Evolutionary conservation across 2,113 vertebrate species (phyloP), one percentile per base, ranked within the genome.

Genomic region (Melanerpes aurifrons): DNA sequence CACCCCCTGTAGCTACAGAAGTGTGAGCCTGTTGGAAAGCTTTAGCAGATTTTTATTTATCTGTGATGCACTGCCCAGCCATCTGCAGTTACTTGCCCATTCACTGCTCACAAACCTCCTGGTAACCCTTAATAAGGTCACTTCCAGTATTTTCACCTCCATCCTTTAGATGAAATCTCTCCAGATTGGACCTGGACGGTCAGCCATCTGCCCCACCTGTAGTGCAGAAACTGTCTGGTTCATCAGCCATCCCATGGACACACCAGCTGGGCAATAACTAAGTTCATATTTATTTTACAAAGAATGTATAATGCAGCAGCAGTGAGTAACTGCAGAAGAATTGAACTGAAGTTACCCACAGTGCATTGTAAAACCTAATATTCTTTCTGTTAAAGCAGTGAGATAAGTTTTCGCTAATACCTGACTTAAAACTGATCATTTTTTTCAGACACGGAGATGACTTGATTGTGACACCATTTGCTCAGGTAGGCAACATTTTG

Each of bases 401-500:
- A 48, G 31, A 58, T 57, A 67, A 74, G 26, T 80, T 81, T 50
- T 48, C 40, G 22, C 5, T 64, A 69, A 35, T 72, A 48, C 56
- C 95, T 97, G 93, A 97, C 70, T 56, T 29, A 26, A 15, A 74
- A 68, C 58, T 96, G 24, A 94, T 97, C 97, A 12, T 98, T 98
- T 98, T 68, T 96, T 98, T 91, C 98, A 99, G 99, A 98, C 99
- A 99, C 57, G 99, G 99, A 97, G 99, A 99, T 98, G 99, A 99
- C 98, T 98, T 99, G 98, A 99, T 99, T 98, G 99, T 99, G 98
- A 99, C 99, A 61, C 99, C 99, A 67, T 99, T 99, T 98, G 99
- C 99, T 98, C 99, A 99, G 99, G 99, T 99, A 97, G 97, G 98
- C 68, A 29, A n/a, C 76, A 37, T 47, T 91, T 88, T 86, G 50